Conservation (phyloP, 2,113 vertebrate species). For the Passer domesticus region DNA sequence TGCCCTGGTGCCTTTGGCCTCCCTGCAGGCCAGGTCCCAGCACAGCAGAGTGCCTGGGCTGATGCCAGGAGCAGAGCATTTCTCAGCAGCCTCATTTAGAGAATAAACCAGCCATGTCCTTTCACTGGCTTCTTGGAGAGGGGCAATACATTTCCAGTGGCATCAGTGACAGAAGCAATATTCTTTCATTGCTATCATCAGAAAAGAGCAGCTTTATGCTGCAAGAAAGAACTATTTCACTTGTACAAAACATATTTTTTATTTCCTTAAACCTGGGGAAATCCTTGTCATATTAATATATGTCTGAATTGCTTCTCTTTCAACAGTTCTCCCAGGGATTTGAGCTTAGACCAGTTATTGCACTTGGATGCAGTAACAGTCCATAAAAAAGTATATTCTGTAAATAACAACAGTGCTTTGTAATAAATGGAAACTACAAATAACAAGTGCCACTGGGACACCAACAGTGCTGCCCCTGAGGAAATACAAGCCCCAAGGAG, state of each 20-base stretch:
- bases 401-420: conserved; percentile 25
- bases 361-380: background rate
- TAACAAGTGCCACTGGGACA: background rate
- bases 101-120: conserved; percentile 51
- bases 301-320: conserved; percentile 43
- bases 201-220: conserved; percentile 21
- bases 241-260: conserved; percentile 21
- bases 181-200: conserved; percentile 48
- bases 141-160: conserved; percentile 46
- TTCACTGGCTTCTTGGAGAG: conserved; percentile 19
- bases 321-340: conserved; percentile 27
- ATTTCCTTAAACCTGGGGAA: conserved; percentile 40
- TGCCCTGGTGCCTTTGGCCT: background rate
- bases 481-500: background rate
- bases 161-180: conserved; percentile 62
- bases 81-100: conserved; percentile 23
- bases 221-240: conserved; percentile 1
- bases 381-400: background rate
- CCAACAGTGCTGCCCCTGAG: background rate
- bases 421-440: conserved; percentile 30
- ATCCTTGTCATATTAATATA: conserved; percentile 9
- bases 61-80: background rate
- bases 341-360: conserved; percentile 21
- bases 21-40: background rate
- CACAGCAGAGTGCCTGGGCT: background rate